Evolutionary conservation across 2,797 vertebrate species (phyloP), one percentile per base, ranked within the genome.

Genomic region (Champsocephalus esox): DNA sequence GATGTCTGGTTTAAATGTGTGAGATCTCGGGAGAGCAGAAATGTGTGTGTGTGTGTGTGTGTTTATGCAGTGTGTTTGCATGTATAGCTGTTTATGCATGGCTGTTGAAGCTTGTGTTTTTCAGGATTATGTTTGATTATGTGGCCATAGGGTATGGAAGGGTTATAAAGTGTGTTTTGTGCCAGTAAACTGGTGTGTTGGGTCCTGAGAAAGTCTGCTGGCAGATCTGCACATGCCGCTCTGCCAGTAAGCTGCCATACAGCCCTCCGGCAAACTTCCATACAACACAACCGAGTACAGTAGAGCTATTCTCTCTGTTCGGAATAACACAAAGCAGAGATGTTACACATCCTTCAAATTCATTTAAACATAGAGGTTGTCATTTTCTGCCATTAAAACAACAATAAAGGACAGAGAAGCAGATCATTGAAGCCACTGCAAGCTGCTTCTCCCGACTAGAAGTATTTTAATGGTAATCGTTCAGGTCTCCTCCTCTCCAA

Each of bases 71-170:
- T 50, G 65, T 68, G 58, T 65, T 38, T 73, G 48, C 13, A 28
- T 41, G 50, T 51, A 67, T 77, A 68, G 43, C 45, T 82, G 81
- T 68, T 62, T 73, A 54, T 55, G 56, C 65, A 61, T 49, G 57
- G 34, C 49, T 62, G 48, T 14, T 69, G 55, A 38, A 62, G 73
- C 49, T 54, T 54, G 67, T 60, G 60, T 84, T 83, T 71, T 82
- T 88, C 65, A 57, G 73, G 46, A 86, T 88, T 73, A 75, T 63
- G 72, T 73, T 51, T 82, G 75, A 81, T 79, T 77, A 80, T 75
- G 70, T 79, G 69, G 61, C 80, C 75, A 66, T 48, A 21, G 78
- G 81, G 71, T 58, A 66, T 32, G 6, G 9, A 75, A 60, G 52
- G 51, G 60, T 79, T 77, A 46, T 17, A 58, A 68, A 78, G 69